Percentiles rank a stretch among this genome's conserved stretches.
These are phyloP conservation scores for Diachrysia chrysitis DNA, from an alignment of 2,888 invertebrate genomes.

Conservation along the genomic window DNA sequence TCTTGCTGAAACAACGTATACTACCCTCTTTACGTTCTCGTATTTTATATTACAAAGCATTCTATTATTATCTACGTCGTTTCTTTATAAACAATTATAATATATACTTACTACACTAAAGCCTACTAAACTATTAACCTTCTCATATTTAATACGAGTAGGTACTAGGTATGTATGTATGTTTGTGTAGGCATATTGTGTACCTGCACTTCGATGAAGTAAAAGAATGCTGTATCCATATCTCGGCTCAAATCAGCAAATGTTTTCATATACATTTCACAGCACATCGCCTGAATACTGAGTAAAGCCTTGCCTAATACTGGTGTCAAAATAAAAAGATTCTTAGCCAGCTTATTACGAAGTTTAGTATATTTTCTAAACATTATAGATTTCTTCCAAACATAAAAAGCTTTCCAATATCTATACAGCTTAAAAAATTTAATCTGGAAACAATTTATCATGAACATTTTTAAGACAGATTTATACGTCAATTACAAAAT, in stretches of 20 bases:
- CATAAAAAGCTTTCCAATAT: conserved; percentile 94
- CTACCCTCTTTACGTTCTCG: not conserved
- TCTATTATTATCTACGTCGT: too few species aligned
- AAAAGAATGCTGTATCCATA: conserved; percentile 89
- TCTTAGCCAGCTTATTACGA: conserved; percentile 89
- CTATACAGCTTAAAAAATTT: conserved; percentile 92
- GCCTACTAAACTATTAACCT: not conserved
- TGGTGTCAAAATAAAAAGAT: conserved; percentile 93
- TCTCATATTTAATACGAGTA: not conserved
- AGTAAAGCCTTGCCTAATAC: conserved; percentile 92
- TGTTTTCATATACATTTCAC: conserved; percentile 89
- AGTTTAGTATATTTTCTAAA: conserved; percentile 91
- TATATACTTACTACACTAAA: not conserved
- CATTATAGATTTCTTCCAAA: conserved; percentile 93
- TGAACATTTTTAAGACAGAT: not conserved
- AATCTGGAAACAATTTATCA: conserved; percentile 81
- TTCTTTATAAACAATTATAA: too few species aligned
- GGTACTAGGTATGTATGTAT: not conserved
- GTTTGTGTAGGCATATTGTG: not conserved
- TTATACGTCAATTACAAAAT: conserved; percentile 1
- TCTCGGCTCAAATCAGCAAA: conserved; percentile 89
- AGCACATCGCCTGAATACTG: conserved; percentile 91
- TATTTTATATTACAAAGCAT: not conserved
- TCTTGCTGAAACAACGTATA: not conserved
- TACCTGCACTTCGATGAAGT: conserved; percentile 92